Conservation (phyloP, 2,113 vertebrate species). For the Chrysemys picta region DNA sequence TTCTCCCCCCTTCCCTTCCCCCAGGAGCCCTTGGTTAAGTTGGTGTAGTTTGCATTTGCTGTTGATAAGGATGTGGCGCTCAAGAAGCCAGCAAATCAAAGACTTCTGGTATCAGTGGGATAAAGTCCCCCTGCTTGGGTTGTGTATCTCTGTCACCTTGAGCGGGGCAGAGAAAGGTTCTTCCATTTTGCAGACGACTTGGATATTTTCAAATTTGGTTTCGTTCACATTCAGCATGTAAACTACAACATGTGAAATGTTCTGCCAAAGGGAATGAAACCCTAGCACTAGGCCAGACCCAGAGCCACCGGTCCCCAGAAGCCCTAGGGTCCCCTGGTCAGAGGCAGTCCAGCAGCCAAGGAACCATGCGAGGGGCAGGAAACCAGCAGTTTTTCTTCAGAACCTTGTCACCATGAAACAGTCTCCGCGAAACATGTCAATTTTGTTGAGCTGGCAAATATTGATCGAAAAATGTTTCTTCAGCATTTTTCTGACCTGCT, state of each 20-base stretch:
- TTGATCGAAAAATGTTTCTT: not conserved
- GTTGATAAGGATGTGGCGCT: not conserved
- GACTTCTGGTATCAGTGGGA: not conserved
- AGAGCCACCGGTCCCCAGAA: not conserved
- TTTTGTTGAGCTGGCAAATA: not conserved
- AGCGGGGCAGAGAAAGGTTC: rapidly evolving
- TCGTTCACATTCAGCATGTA: not conserved
- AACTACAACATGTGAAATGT: not conserved
- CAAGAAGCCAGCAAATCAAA: not conserved
- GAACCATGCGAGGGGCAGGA: not conserved
- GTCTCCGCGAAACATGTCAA: not conserved
- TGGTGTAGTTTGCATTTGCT: not conserved
- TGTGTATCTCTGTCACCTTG: not conserved
- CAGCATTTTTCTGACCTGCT: not conserved
- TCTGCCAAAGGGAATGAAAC: not conserved
- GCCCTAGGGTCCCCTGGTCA: not conserved
- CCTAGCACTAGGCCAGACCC: not conserved
- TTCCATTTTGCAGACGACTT: not conserved
- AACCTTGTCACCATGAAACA: not conserved
- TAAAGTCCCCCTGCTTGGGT: rapidly evolving
- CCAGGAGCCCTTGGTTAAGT: rapidly evolving
- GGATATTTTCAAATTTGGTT: not conserved
- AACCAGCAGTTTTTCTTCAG: not conserved
- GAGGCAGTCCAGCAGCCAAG: not conserved
- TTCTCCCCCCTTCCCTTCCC: too few relatives aligned